Conservation (phyloP, 2,888 invertebrate genomes). For the Drosophila neonasuta region DNA sequence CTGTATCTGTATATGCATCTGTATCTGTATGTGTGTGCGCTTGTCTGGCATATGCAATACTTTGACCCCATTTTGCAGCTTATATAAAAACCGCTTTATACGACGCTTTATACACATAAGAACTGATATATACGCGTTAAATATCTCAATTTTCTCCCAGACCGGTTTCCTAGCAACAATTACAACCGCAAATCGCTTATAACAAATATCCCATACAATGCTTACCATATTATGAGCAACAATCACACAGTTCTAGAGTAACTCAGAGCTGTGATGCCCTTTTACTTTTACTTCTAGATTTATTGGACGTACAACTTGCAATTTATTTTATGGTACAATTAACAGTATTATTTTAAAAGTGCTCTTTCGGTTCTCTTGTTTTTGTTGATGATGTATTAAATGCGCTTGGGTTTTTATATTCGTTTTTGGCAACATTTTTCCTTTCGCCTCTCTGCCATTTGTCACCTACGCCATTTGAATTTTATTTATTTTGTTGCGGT, state of each 20-base stretch:
- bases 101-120: constrained; percentile 13
- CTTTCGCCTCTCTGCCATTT: constrained; percentile 48
- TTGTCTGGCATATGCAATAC: constrained; percentile 56
- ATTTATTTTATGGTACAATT: constrained; percentile 12
- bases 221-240: not conserved
- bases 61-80: constrained; percentile 69
- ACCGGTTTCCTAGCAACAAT: constrained; percentile 61
- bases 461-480: constrained; percentile 63
- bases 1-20: constrained; percentile 4
- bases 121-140: constrained; percentile 69
- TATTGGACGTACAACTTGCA: constrained; percentile 6
- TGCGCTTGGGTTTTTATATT: constrained; percentile 23
- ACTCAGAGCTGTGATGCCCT: constrained; percentile 5
- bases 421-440: constrained; percentile 33
- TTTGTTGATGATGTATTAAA: constrained; percentile 21
- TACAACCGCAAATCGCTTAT: constrained; percentile 17
- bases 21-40: constrained; percentile 12
- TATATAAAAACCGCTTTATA: constrained; percentile 47
- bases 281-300: constrained; percentile 12
- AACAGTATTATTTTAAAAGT: constrained; percentile 4
- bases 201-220: constrained; percentile 6
- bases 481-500: constrained; percentile 16
- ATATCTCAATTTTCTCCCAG: constrained; percentile 65
- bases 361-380: constrained; percentile 2
- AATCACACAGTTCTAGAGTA: constrained; percentile 17